Evolutionary conservation across 2,113 vertebrate species (phyloP).

Genomic region (Elephantulus edwardii): DNA sequence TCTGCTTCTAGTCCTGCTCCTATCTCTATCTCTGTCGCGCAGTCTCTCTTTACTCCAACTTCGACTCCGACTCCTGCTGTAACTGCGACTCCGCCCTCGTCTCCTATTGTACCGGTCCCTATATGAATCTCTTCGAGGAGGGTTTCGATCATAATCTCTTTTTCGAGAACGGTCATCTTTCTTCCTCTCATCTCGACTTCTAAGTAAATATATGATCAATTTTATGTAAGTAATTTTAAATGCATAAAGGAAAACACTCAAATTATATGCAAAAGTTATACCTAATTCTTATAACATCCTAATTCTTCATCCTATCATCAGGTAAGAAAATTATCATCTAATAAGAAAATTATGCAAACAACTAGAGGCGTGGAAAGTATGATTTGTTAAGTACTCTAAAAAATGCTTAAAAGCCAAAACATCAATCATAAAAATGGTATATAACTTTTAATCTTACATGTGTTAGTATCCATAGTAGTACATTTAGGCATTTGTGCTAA

Average conservation of each 20-base stretch:
- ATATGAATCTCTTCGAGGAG: slow-evolving; percentile 94
- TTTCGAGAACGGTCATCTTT: slow-evolving; percentile 97
- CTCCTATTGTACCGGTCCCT: slow-evolving; percentile 96
- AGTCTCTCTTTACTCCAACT: slow-evolving; percentile 96
- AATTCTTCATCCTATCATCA: not conserved
- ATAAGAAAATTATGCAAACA: not conserved
- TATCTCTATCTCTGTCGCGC: slow-evolving; percentile 92
- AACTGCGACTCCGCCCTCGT: slow-evolving; percentile 93
- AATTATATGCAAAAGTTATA: not conserved
- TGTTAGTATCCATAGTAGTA: not conserved
- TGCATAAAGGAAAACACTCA: slow-evolving; percentile 12
- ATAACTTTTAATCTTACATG: not conserved
- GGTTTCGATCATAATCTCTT: slow-evolving; percentile 95
- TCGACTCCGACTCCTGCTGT: slow-evolving; percentile 94
- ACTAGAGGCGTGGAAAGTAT: not conserved
- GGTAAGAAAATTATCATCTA: no score
- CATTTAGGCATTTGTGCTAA: not conserved
- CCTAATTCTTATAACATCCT: not conserved
- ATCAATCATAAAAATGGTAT: not conserved
- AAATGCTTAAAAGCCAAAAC: not conserved
- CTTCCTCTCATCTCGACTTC: slow-evolving; percentile 95
- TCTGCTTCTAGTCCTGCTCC: slow-evolving; percentile 88
- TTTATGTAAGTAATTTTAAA: slow-evolving; percentile 46
- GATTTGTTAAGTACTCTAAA: not conserved
- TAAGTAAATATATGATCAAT: slow-evolving; percentile 72